Evolutionary conservation across 2,888 invertebrate genomes (phyloP), one percentile per base, ranked within the genome.

Genomic region (Caenorhabditis sp.): DNA sequence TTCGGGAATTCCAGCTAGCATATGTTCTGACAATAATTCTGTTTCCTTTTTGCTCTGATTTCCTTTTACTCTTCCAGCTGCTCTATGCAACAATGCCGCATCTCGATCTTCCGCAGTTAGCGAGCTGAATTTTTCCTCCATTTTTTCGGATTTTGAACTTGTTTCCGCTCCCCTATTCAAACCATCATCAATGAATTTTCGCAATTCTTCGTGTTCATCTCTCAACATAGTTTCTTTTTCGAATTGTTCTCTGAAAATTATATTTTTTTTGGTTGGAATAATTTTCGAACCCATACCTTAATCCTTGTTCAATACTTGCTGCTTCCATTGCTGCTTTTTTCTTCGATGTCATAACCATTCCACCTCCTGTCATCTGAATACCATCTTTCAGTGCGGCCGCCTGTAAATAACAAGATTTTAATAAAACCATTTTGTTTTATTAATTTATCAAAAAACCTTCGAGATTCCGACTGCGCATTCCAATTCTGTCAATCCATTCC

Each of bases 1-100:
- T 91, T 99, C 99, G 0, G 99, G 99, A 80, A 99, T 99, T 49
- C 99, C 99, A 87, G 95, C 97, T 4, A 99, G 91, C 99, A 99
- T 99, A 91, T 99, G 97, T 91, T 97, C 97, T 2, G 97, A 97
- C 84, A 99, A 91, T 95, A 99, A 97, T 90, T 99, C 99, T 89
- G 99, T 97, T 1, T 95, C 91, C 63, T 96, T 90, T 88, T 95
- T 93, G 83, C 94, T 93, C 1, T 97, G 96, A 69, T 69, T 69
- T 31, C 56, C 68, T 27, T 67, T 63, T 52, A 74, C 43, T 36
- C 63, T 74, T 10, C 67, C 66, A 17, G 73, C 73, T n/a, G 73
- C 73, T 52, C 66, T 54, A 38, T 60, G 62, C 27, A 73, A 31
- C 7, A 73, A 57, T 26, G 65, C 65, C 17, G 60, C 54, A 14